These are phyloP conservation scores for Zelleria hepariella DNA, from an alignment of 2,888 invertebrate genomes.

Conservation along the genomic window DNA sequence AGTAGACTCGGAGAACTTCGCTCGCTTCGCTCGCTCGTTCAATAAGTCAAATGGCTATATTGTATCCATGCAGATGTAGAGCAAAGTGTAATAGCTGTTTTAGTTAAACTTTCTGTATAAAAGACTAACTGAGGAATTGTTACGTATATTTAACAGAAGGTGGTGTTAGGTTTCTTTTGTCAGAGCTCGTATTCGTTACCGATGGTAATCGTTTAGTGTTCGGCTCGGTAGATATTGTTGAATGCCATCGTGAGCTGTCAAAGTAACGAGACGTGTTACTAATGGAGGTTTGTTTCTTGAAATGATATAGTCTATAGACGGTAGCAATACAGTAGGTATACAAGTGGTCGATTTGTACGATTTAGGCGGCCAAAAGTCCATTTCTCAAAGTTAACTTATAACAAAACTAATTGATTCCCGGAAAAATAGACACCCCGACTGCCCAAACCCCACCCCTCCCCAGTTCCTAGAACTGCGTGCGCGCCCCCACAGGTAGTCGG, in stretches of 20 bases:
- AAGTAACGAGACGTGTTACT: not conserved
- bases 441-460: too few species aligned
- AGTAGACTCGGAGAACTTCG: too few species aligned
- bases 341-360: too few species aligned
- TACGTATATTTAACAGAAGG: conserved; percentile 16
- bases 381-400: too few species aligned
- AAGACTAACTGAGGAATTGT: not conserved
- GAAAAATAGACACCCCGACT: too few species aligned
- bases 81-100: not conserved
- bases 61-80: not conserved
- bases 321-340: too few species aligned
- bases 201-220: not conserved
- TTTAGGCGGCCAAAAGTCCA: too few species aligned
- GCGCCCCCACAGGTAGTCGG: too few species aligned
- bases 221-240: not conserved
- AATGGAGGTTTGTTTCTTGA: not conserved
- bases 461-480: too few species aligned
- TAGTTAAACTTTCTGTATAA: not conserved
- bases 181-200: not conserved
- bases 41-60: not conserved
- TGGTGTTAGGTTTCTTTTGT: conserved; percentile 14
- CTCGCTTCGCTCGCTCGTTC: too few species aligned
- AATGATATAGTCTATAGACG: too few species aligned
- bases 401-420: too few species aligned
- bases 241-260: not conserved